Percentiles rank a stretch among this genome's conserved stretches.
phyloP scores from a whole-genome alignment of 2,888 invertebrate genomes.

The Chironomus tentans region DNA sequence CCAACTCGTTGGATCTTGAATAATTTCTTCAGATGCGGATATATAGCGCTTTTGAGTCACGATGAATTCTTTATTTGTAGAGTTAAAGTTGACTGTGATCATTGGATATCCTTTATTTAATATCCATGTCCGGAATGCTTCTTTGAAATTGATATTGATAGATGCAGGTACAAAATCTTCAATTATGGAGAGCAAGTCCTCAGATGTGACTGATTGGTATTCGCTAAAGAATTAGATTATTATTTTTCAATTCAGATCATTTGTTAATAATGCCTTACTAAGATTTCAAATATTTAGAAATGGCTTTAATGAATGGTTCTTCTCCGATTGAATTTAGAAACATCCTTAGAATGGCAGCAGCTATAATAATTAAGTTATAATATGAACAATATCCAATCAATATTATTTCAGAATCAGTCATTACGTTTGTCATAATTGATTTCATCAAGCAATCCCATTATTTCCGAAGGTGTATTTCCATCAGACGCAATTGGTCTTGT shows the following conservation, averaged over 20 bases:
- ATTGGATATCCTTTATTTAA: conserved; percentile 67
- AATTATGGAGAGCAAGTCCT: neutral
- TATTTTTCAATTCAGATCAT: no score
- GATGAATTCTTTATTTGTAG: conserved; percentile 29
- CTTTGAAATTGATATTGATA: neutral
- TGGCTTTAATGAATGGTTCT: neutral
- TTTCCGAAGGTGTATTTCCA: neutral
- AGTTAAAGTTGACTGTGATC: conserved; percentile 49
- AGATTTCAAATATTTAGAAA: neutral
- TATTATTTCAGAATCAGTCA: no score
- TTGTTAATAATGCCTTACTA: no score
- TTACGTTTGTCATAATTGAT: conserved; percentile 9
- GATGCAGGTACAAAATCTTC: neutral
- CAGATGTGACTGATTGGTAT: conserved; percentile 10
- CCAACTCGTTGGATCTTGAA: neutral
- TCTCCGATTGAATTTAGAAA: conserved; percentile 7
- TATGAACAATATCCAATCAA: no score
- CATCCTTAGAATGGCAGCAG: conserved; percentile 18
- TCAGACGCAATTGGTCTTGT: neutral
- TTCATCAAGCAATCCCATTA: neutral
- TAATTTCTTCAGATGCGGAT: neutral
- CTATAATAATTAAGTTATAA: no score
- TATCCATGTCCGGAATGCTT: conserved; percentile 47
- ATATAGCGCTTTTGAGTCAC: conserved; percentile 4
- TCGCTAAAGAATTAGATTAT: no score